Evolutionary conservation across 2,797 vertebrate species (phyloP), one percentile per base, ranked within the genome.

Genomic region (Hipposideros larvatus): DNA sequence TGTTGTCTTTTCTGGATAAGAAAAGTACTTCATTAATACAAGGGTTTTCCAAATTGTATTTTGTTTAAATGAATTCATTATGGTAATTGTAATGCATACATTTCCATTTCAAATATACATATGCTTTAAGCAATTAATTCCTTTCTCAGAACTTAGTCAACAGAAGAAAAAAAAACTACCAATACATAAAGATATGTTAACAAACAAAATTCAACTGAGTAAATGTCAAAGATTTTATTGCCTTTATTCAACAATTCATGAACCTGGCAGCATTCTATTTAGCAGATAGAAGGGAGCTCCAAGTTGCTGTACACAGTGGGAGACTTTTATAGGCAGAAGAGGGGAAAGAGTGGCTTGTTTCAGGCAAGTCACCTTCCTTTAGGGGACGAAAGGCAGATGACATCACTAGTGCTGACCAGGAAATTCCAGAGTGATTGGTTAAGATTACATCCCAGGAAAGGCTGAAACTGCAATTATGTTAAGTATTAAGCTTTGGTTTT

Each of bases 21-120:
- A 68, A 84, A 65, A 88, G 11, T 41, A 68, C 31, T 61, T 93
- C 55, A 84, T 96, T 85, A 88, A 84, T 79, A 88, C 8, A 16
- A 22, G 48, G 14, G 16, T 59, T 95, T 82, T 70, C 82, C 61
- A 85, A n/a, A 8, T 66, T 83, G 28, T 37, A 55, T 87, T 87
- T 77, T 83, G 41, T 63, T 90, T 83, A 83, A 87, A 87, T 70
- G 22, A 57, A 78, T 71, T 82, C 46, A 59, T 59, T 65, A 75
- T 8, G 51, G 37, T 86, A 82, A 71, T 83, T 68, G 65, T 59
- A 86, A 21, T 78, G 18, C 5, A n/a, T 55, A 82, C 86, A 66
- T n/a, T 86, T 48, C 48, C 74, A 80, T 92, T 90, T 70, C 28
- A 63, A 86, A 61, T 71, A 78, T 71, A 13, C 14, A 43, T 51